Conservation (phyloP, 2,113 vertebrate species). For the Spea bombifrons region DNA sequence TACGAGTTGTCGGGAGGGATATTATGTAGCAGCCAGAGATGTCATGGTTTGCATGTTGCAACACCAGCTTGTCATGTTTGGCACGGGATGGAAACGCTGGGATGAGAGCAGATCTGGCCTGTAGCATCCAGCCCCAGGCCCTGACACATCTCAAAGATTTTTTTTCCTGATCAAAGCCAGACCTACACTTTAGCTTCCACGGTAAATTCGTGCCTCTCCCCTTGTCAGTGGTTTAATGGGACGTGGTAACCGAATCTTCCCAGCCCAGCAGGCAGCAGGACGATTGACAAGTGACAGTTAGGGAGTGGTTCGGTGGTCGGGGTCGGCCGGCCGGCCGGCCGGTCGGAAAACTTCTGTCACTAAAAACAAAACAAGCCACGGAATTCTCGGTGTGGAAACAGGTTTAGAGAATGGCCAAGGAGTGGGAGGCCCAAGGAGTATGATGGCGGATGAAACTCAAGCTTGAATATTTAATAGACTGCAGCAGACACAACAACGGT, state of each 20-base stretch:
- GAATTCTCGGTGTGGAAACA: too few species aligned
- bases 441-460: too few species aligned
- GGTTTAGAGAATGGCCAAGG: too few species aligned
- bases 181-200: background rate
- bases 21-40: background rate
- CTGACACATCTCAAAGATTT: background rate
- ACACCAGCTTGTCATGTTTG: background rate
- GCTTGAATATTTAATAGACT: too few species aligned
- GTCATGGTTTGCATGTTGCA: background rate
- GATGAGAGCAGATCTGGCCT: background rate
- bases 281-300: background rate
- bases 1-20: background rate
- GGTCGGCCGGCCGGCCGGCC: background rate
- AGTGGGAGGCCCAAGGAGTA: too few species aligned
- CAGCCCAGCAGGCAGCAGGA: background rate
- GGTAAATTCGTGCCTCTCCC: background rate
- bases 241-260: background rate
- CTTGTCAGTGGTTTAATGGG: conserved; percentile 1
- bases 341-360: background rate
- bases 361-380: too few species aligned
- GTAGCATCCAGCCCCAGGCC: background rate
- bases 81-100: background rate
- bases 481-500: too few species aligned
- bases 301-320: conserved; percentile 7
- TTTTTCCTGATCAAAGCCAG: background rate